Conservation (phyloP, 1,140 invertebrate species). For the Bilobella aurantiaca region DNA sequence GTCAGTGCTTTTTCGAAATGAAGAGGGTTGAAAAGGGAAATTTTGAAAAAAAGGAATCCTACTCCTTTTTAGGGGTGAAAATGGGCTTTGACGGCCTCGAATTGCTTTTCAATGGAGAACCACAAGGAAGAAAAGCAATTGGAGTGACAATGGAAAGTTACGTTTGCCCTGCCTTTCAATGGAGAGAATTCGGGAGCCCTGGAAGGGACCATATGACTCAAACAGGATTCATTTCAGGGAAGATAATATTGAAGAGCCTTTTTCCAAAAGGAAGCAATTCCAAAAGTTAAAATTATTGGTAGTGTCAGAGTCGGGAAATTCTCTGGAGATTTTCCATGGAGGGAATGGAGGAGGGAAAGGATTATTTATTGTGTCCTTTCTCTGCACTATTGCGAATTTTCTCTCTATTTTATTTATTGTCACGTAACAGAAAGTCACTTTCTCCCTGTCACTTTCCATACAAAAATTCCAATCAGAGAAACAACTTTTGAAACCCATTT, state of each 20-base stretch:
- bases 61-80: too few species aligned
- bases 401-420: slow-evolving; percentile 34
- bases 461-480: slow-evolving; percentile 2
- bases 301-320: slow-evolving; percentile 28
- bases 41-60: too few species aligned
- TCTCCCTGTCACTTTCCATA: slow-evolving; percentile 14
- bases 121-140: not conserved
- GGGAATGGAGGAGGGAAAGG: not conserved
- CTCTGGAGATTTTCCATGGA: slow-evolving; percentile 21
- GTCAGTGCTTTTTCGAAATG: not conserved
- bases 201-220: too few species aligned
- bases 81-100: too few species aligned
- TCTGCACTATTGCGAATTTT: slow-evolving; percentile 33
- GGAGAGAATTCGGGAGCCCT: too few species aligned
- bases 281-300: slow-evolving; percentile 32
- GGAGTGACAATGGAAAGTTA: not conserved
- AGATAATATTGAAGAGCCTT: not conserved
- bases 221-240: too few species aligned
- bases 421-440: slow-evolving; percentile 19
- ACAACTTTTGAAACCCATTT: not conserved
- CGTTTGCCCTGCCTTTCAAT: not conserved
- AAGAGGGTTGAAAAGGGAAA: not conserved
- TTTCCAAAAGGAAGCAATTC: not conserved
- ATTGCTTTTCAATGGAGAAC: not conserved
- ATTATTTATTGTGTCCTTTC: slow-evolving; percentile 14